phyloP scores from a whole-genome alignment of 2,113 vertebrate genomes.

The Ia io region DNA sequence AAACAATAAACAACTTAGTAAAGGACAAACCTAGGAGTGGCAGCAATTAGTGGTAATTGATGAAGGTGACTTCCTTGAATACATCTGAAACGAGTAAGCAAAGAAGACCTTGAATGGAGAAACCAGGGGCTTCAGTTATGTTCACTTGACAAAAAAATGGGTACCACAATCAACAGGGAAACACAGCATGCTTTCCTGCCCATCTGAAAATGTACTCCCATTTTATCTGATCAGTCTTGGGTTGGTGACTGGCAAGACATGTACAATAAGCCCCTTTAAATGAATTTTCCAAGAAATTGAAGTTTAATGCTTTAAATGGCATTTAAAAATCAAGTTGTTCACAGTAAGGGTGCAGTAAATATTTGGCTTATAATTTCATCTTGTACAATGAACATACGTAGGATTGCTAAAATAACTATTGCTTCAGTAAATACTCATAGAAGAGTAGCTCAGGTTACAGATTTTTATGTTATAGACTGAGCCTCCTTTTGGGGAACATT shows the following conservation, averaged over 20 bases:
- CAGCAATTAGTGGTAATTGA: not conserved
- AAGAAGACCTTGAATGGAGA: not conserved
- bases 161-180: slow-evolving; percentile 48
- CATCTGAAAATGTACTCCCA: not conserved
- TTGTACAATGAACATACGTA: not conserved
- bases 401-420: slow-evolving; percentile 15
- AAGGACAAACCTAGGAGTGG: not conserved
- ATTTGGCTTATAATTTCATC: slow-evolving; percentile 21
- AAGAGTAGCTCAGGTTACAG: not conserved
- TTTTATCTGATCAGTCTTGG: slow-evolving; percentile 25
- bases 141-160: slow-evolving; percentile 74
- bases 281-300: slow-evolving; percentile 10
- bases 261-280: not conserved
- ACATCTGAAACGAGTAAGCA: not conserved
- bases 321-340: not conserved
- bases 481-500: not conserved
- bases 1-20: not conserved
- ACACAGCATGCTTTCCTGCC: slow-evolving; percentile 38
- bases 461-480: not conserved
- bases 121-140: slow-evolving; percentile 66
- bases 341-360: not conserved
- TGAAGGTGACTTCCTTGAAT: not conserved
- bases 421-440: not conserved
- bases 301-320: slow-evolving; percentile 1
- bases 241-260: not conserved